Conservation (phyloP, 2,113 vertebrate species). For the Larimichthys polyactis region DNA sequence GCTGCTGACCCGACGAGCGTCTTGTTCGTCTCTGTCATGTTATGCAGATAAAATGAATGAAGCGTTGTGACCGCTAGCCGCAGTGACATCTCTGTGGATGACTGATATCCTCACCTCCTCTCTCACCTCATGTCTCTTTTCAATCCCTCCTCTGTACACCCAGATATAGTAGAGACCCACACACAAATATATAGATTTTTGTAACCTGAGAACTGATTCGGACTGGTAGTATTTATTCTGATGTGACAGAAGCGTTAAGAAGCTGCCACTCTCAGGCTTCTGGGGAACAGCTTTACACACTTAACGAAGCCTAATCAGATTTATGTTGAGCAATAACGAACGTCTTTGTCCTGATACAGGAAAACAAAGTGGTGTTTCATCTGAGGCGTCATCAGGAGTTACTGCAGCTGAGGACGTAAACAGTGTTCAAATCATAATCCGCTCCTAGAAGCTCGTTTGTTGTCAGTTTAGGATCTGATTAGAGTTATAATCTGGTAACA, state of each 20-base stretch:
- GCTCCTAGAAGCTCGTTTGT: neutral
- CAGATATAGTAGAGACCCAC: neutral
- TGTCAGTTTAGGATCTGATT: neutral
- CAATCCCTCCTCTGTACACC: neutral
- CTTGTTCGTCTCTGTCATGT: slow-evolving; percentile 20
- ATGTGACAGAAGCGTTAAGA: neutral
- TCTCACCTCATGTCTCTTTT: neutral
- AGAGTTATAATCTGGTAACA: neutral
- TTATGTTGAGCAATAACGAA: neutral
- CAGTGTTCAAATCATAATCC: neutral
- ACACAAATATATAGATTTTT: neutral
- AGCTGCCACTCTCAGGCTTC: neutral
- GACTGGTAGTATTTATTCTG: neutral
- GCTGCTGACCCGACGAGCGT: neutral
- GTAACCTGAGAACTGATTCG: neutral
- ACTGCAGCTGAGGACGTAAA: too few relatives aligned
- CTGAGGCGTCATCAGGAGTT: neutral
- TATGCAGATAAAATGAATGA: slow-evolving; percentile 40
- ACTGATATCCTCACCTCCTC: slow-evolving; percentile 37
- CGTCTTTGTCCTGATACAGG: neutral
- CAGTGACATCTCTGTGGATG: slow-evolving; percentile 7
- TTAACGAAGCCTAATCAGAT: neutral
- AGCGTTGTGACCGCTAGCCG: neutral
- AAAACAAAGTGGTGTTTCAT: neutral
- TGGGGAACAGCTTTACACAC: neutral